Conservation (phyloP, 1,140 invertebrate genomes). For the Platorchestia sp. region DNA sequence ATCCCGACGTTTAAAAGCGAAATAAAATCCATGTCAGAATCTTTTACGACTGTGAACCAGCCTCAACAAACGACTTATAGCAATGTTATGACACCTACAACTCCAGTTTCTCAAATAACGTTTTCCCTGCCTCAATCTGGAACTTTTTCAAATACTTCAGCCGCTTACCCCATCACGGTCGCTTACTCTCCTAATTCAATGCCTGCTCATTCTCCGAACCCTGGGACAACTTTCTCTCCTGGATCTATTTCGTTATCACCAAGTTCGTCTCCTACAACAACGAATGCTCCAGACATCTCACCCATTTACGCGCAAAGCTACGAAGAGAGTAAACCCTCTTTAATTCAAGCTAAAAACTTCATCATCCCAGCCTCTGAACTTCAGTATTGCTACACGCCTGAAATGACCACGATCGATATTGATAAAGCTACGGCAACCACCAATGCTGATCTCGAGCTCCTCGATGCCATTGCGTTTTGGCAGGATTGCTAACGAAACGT, state of each 20-base stretch:
- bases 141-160: not conserved
- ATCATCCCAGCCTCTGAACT: slow-evolving; percentile 30
- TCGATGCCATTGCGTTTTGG: slow-evolving; percentile 41
- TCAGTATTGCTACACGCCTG: slow-evolving; percentile 23
- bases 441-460: slow-evolving; percentile 15
- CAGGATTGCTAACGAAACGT: slow-evolving; percentile 32
- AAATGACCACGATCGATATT: slow-evolving; percentile 42
- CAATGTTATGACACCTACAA: not conserved
- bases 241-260: not conserved
- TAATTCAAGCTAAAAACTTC: slow-evolving; percentile 42
- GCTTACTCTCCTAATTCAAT: slow-evolving; percentile 24
- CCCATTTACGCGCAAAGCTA: slow-evolving; percentile 21
- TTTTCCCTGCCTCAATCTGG: not conserved
- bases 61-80: not conserved
- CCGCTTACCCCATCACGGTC: not conserved
- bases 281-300: not conserved
- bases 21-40: not conserved
- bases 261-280: slow-evolving; percentile 1
- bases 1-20: not conserved
- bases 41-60: not conserved
- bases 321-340: slow-evolving; percentile 16
- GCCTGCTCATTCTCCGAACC: slow-evolving; percentile 4
- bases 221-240: slow-evolving; percentile 18
- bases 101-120: slow-evolving; percentile 39
- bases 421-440: slow-evolving; percentile 40